Conservation (phyloP, 2,113 vertebrate genomes). For the Maccullochella peelii region DNA sequence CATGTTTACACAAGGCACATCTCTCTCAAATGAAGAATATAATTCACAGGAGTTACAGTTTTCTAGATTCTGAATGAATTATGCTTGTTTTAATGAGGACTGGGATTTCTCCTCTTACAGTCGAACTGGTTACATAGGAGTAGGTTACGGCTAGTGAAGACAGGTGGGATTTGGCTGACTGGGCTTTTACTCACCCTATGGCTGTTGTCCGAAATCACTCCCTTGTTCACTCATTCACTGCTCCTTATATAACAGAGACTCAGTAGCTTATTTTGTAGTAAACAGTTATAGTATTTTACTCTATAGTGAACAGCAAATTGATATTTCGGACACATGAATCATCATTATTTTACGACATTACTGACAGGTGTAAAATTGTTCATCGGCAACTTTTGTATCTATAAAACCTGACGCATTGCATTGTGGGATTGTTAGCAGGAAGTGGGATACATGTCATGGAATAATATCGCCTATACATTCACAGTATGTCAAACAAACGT, state of each 20-base stretch:
- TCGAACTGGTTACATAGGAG: background rate
- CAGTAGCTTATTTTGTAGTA: background rate
- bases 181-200: background rate
- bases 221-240: too few relatives aligned
- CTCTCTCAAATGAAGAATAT: background rate
- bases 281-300: background rate
- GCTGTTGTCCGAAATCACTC: too few relatives aligned
- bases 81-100: background rate
- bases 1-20: background rate
- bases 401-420: too few relatives aligned
- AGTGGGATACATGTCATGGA: too few relatives aligned
- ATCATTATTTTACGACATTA: background rate
- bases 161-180: background rate
- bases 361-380: too few relatives aligned
- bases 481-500: background rate
- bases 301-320: background rate
- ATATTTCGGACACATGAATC: background rate
- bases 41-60: background rate
- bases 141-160: background rate
- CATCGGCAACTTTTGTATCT: too few relatives aligned
- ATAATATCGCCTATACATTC: background rate
- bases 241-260: background rate
- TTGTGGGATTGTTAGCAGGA: too few relatives aligned
- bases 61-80: background rate
- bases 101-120: background rate